Evolutionary conservation across 1,140 invertebrate genomes (phyloP).

Genomic region (Bombus confusus): DNA sequence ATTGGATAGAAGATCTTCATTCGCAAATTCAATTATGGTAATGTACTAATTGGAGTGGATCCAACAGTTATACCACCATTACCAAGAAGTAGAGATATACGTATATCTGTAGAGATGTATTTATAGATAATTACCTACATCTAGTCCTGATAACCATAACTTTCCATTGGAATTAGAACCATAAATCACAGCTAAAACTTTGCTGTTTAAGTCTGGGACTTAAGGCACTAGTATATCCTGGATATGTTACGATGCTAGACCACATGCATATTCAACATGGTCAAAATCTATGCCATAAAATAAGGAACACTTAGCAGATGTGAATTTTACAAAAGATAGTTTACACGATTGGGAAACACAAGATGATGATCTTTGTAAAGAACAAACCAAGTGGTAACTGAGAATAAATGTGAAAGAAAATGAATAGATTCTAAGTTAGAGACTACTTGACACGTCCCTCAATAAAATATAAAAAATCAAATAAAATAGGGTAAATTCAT

Average conservation of each 20-base stretch:
- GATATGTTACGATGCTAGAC: conserved; percentile 86
- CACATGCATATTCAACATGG: conserved; percentile 89
- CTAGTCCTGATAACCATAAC: conserved; percentile 75
- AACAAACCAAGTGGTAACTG: conserved; percentile 94
- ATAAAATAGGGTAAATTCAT: no score
- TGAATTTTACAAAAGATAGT: conserved; percentile 94
- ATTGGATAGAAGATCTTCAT: conserved; percentile 90
- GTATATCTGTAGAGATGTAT: conserved; percentile 81
- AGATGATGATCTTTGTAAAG: conserved; percentile 94
- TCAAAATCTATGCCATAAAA: conserved; percentile 89
- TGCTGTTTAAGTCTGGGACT: conserved; percentile 70
- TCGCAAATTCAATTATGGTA: conserved; percentile 85
- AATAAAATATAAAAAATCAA: no score
- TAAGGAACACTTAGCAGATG: conserved; percentile 89
- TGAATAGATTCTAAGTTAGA: no score
- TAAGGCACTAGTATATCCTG: conserved; percentile 84
- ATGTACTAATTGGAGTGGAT: conserved; percentile 84
- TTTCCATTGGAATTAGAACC: conserved; percentile 56
- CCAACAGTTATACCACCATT: conserved; percentile 68
- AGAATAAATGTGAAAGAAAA: no score
- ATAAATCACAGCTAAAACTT: conserved; percentile 72
- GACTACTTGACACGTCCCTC: no score
- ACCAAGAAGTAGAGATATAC: conserved; percentile 67
- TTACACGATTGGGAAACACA: conserved; percentile 93
- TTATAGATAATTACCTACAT: conserved; percentile 79